Evolutionary conservation across 2,797 vertebrate species (phyloP), one percentile per base, ranked within the genome.

Genomic region (Bradypodion pumilum): DNA sequence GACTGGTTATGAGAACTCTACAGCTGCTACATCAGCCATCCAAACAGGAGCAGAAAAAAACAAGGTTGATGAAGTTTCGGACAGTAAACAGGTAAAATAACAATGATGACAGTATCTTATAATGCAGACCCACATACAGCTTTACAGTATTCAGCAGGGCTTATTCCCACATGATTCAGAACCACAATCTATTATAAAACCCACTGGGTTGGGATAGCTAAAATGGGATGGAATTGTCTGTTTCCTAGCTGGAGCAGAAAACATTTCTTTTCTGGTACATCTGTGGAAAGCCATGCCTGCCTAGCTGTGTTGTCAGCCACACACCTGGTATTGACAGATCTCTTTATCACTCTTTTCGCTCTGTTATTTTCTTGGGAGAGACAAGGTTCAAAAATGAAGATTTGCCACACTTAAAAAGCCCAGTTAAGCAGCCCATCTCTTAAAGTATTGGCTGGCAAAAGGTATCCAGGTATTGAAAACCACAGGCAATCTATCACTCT

Each of bases 11-110:
- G 5, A 32, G 63, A 87, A 77, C n/a, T 35, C 29, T 78, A 83
- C 56, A 0, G 37, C 83, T 85, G 82, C 74, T 40, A 12, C 82
- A 78, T 23, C 73, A 74, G 7, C 81, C 25, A 76, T 80, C 75
- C 49, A 3, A 40, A 44, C 65, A 76, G 44, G 82, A 81, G 79
- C 69, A 83, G 77, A n/a, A 46, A n/a, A 76, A 74, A 77, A 88
- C 60, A 75, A 70, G 86, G 66, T 13, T 49, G 65, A 91, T 65
- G 66, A 83, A 15, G 76, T 85, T 80, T 23, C 80, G 69, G 5
- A 37, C 66, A 89, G 35, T 35, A 73, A 83, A 85, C 81, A 90
- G 88, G 90, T 93, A 78, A 66, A 27, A 1, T 73, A 32, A 35
- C 16, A 37, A 27, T 65, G 32, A 13, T 42, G 10, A 5, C 23